phyloP scores from a whole-genome alignment of 1,140 invertebrate species.

The Drosophila seguyi region DNA sequence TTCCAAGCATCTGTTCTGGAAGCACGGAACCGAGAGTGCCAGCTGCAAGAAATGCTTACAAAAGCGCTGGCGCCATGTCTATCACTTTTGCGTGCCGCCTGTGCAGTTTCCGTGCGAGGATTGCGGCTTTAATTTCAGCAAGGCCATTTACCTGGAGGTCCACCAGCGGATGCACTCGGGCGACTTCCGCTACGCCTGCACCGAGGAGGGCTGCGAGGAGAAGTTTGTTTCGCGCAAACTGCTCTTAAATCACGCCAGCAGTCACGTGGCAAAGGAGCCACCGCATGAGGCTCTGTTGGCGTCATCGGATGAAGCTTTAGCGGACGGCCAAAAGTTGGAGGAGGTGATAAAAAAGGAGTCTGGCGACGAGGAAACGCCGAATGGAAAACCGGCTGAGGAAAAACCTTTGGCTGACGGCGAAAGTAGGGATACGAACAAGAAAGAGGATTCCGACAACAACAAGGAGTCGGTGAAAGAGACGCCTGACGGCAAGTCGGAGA shows the following conservation, averaged over 20 bases:
- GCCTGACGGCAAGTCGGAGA: slow-evolving; percentile 49
- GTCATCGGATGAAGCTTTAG: background rate
- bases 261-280: slow-evolving; percentile 76
- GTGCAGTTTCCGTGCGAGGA: slow-evolving; percentile 91
- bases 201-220: slow-evolving; percentile 89
- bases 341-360: slow-evolving; percentile 37
- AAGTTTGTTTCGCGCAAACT: slow-evolving; percentile 93
- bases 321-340: background rate
- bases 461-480: slow-evolving; percentile 47
- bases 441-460: slow-evolving; percentile 57
- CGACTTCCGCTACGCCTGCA: slow-evolving; percentile 90
- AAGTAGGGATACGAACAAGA: background rate
- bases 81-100: slow-evolving; percentile 94
- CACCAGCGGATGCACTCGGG: slow-evolving; percentile 91
- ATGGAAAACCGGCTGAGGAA: background rate
- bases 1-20: slow-evolving; percentile 95
- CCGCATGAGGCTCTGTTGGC: slow-evolving; percentile 11
- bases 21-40: slow-evolving; percentile 94
- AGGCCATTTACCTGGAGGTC: slow-evolving; percentile 92
- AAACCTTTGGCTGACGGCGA: background rate
- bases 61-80: slow-evolving; percentile 95
- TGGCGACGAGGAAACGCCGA: background rate
- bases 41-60: slow-evolving; percentile 93
- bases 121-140: slow-evolving; percentile 90
- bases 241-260: slow-evolving; percentile 88